A percentile compares a stretch with the other conserved stretches of the same genome.
phyloP scores from a whole-genome alignment of 2,113 vertebrate species.

The Pollachius pollachius region DNA sequence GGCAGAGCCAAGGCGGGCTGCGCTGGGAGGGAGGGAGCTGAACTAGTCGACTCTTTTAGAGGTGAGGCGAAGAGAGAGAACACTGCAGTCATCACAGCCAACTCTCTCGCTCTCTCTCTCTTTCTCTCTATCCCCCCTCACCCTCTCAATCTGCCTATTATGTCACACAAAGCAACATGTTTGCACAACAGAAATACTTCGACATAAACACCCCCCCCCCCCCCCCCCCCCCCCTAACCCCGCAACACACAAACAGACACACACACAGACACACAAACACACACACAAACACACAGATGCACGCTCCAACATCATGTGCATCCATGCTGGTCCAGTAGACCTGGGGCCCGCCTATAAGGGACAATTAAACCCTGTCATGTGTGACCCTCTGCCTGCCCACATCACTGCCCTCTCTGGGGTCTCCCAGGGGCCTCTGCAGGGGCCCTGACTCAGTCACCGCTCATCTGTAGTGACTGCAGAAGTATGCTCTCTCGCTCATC shows the following conservation, averaged over 20 bases:
- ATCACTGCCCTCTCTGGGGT: constrained; percentile 33
- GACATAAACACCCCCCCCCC: not conserved
- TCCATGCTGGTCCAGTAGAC: constrained; percentile 41
- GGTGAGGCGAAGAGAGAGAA: too few relatives aligned
- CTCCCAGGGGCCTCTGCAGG: not conserved
- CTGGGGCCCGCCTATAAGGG: constrained; percentile 47
- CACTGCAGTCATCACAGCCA: too few relatives aligned
- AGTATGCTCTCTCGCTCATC: not conserved
- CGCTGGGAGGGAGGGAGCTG: too few relatives aligned
- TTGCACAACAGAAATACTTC: not conserved
- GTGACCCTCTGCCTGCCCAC: constrained; percentile 36
- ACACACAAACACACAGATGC: not conserved
- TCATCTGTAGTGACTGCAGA: constrained; percentile 28
- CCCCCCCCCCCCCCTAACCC: not conserved
- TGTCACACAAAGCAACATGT: not conserved
- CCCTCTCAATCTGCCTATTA: not conserved
- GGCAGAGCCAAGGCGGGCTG: too few relatives aligned
- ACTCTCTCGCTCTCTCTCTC: not conserved
- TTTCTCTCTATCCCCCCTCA: too few relatives aligned
- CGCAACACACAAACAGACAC: not conserved
- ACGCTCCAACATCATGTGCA: constrained; percentile 16
- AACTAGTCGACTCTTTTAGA: too few relatives aligned
- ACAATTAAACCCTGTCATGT: constrained; percentile 69
- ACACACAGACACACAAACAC: not conserved
- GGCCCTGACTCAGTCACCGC: constrained; percentile 6